phyloP scores from a whole-genome alignment of 2,888 invertebrate genomes.

The Masnerella sp. region DNA sequence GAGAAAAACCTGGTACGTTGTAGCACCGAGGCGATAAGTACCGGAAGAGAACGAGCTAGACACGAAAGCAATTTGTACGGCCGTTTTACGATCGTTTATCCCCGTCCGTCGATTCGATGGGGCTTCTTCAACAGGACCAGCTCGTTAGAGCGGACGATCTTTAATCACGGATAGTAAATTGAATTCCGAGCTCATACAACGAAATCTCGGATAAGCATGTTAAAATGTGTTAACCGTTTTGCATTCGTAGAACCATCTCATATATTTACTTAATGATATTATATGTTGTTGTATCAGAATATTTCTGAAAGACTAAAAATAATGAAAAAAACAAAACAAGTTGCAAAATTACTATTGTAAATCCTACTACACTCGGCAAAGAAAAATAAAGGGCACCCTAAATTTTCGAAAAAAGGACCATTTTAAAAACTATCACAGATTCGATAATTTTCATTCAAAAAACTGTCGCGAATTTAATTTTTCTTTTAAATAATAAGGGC shows the following conservation, averaged over 20 bases:
- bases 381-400: too few relatives aligned
- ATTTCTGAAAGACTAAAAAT: too few relatives aligned
- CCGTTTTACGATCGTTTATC: constrained; percentile 38
- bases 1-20: constrained; percentile 5
- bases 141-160: constrained; percentile 24
- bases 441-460: too few relatives aligned
- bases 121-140: constrained; percentile 31
- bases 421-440: too few relatives aligned
- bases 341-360: too few relatives aligned
- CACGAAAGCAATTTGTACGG: constrained; percentile 40
- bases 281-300: too few relatives aligned
- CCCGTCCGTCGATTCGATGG: constrained; percentile 24
- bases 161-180: constrained; percentile 34
- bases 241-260: not conserved
- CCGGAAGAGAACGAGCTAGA: constrained; percentile 26
- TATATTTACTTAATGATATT: too few relatives aligned
- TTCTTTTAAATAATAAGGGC: too few relatives aligned
- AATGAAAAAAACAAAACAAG: too few relatives aligned
- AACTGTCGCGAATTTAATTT: too few relatives aligned
- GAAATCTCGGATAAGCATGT: constrained; percentile 13
- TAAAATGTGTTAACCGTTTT: constrained; percentile 29
- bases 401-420: too few relatives aligned
- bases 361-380: too few relatives aligned
- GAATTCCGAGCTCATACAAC: constrained; percentile 15
- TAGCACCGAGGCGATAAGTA: constrained; percentile 21